Conservation (phyloP, 1,140 invertebrate genomes). For the Meloidogyne hapla region DNA sequence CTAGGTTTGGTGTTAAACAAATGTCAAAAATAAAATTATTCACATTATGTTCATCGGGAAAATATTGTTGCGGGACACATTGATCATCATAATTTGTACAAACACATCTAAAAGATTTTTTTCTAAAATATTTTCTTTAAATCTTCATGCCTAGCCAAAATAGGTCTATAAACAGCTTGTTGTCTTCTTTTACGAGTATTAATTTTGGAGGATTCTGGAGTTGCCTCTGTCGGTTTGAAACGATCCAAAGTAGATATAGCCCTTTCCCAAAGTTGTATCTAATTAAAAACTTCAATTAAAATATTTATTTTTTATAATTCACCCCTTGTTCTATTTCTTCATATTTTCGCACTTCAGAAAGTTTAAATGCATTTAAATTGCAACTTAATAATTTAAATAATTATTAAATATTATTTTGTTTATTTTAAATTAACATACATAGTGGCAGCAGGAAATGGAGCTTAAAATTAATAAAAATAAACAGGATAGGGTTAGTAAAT, state of each 20-base stretch:
- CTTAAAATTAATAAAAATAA: constrained; percentile 39
- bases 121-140: too few species aligned
- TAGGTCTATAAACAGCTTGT: constrained; percentile 57
- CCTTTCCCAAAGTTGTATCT: constrained; percentile 45
- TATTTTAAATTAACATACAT: constrained; percentile 22
- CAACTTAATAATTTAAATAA: constrained; percentile 33
- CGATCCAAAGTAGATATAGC: constrained; percentile 51
- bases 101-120: constrained; percentile 42
- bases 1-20: not conserved
- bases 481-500: not conserved
- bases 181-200: constrained; percentile 36
- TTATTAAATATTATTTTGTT: not conserved
- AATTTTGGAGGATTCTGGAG: constrained; percentile 15
- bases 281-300: constrained; percentile 2
- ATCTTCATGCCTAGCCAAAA: constrained; percentile 37
- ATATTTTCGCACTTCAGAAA: constrained; percentile 56
- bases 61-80: constrained; percentile 63
- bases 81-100: constrained; percentile 56
- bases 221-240: constrained; percentile 5
- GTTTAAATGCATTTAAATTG: constrained; percentile 63
- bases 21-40: not conserved
- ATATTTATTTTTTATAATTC: constrained; percentile 28
- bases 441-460: constrained; percentile 63
- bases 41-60: constrained; percentile 48
- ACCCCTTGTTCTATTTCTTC: constrained; percentile 62